Percentiles rank a stretch among this genome's conserved stretches.
Conservation (phyloP, 2,797 vertebrate species). For the Phoxinus dragarum region DNA sequence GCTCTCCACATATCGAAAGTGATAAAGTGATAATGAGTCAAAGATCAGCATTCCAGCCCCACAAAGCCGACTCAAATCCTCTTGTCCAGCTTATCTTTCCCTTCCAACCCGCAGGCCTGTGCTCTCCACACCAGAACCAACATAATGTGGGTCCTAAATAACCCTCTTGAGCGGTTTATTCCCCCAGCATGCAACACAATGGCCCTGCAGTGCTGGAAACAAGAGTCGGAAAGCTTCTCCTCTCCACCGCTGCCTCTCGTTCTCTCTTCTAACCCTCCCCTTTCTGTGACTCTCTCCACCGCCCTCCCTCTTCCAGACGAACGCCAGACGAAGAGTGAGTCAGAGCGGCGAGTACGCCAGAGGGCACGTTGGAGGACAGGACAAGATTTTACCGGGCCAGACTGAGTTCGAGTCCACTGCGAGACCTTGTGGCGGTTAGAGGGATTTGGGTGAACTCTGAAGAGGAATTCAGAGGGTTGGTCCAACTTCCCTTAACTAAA, state of each 20-base stretch:
- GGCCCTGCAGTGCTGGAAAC: conserved; percentile 13
- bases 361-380: conserved; percentile 41
- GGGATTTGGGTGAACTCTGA: neutral
- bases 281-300: neutral
- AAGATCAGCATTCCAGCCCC: conserved; percentile 58
- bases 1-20: neutral
- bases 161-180: conserved; percentile 49
- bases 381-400: neutral
- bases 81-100: conserved; percentile 56
- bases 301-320: neutral
- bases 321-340: conserved; percentile 28
- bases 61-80: conserved; percentile 57
- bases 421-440: conserved; percentile 2
- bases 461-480: conserved; percentile 7
- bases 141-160: conserved; percentile 49
- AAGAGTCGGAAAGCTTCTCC: conserved; percentile 9
- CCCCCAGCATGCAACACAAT: conserved; percentile 35
- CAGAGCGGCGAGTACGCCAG: conserved; percentile 15
- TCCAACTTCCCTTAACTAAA: neutral
- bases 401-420: neutral
- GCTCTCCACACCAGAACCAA: conserved; percentile 37
- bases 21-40: conserved; percentile 43
- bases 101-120: conserved; percentile 37
- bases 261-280: neutral
- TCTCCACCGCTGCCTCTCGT: neutral